phyloP scores from a whole-genome alignment of 2,888 invertebrate species.

The Agrypnus murinus region DNA sequence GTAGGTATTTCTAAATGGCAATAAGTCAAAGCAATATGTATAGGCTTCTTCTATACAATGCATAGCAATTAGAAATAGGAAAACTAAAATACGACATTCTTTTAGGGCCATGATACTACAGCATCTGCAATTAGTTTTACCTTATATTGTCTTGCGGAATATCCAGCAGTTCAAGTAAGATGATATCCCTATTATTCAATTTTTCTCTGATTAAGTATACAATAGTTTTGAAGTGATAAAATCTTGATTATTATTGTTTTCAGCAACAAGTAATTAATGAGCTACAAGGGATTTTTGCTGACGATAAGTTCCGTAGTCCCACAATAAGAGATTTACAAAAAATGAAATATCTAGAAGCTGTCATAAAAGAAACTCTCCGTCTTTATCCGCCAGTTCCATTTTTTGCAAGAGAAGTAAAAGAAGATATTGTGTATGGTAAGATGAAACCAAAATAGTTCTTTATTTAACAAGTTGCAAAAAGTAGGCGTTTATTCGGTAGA shows the following conservation, averaged over 20 bases:
- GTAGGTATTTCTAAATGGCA: background rate
- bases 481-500: too few species aligned
- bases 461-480: too few species aligned
- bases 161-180: background rate
- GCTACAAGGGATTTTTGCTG: conserved; percentile 65
- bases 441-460: too few species aligned
- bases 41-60: too few species aligned
- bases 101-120: conserved; percentile 1
- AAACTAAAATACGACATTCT: background rate
- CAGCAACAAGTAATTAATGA: conserved; percentile 67
- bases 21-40: too few species aligned
- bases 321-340: conserved; percentile 69
- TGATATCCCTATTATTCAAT: too few species aligned
- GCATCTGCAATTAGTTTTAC: background rate
- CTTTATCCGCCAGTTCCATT: conserved; percentile 74
- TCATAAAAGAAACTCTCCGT: conserved; percentile 74
- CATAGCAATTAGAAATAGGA: background rate
- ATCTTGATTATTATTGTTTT: too few species aligned
- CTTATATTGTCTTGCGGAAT: background rate
- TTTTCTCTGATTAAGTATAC: too few species aligned
- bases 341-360: conserved; percentile 74
- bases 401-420: conserved; percentile 69
- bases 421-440: conserved; percentile 66
- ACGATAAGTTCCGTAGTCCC: conserved; percentile 53
- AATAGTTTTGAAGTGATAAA: too few species aligned